These are phyloP conservation scores for Sebastolobus alascanus DNA, from an alignment of 2,797 vertebrate species.

Conservation along the genomic window DNA sequence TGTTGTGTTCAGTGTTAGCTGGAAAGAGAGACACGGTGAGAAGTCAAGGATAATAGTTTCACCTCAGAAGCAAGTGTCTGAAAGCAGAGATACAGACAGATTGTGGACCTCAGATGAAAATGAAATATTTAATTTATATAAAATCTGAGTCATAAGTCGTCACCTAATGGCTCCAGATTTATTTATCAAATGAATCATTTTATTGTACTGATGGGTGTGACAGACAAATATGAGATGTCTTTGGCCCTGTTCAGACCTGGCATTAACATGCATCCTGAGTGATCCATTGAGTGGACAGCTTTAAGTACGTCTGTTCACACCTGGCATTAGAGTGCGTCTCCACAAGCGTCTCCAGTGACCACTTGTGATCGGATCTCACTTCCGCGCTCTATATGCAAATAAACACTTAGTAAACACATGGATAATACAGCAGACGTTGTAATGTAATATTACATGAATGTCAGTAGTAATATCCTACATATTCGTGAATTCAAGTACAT, in stretches of 20 bases:
- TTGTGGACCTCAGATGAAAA: background rate
- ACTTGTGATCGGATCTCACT: too few relatives aligned
- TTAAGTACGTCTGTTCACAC: too few relatives aligned
- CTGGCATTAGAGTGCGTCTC: too few relatives aligned
- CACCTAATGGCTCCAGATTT: background rate
- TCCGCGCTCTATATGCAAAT: too few relatives aligned
- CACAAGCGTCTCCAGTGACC: too few relatives aligned
- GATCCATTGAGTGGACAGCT: too few relatives aligned
- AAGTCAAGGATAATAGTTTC: conserved; percentile 24
- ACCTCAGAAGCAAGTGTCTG: conserved; percentile 7
- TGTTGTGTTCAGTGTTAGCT: background rate
- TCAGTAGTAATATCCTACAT: too few relatives aligned
- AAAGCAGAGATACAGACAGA: background rate
- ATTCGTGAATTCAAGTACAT: too few relatives aligned
- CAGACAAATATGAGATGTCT: background rate
- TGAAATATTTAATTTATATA: background rate
- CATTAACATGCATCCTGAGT: too few relatives aligned
- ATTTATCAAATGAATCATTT: background rate
- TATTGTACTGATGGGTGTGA: background rate
- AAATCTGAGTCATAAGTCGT: background rate
- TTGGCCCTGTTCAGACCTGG: background rate
- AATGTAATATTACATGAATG: too few relatives aligned
- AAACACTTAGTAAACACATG: too few relatives aligned
- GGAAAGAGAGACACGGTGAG: conserved; percentile 10
- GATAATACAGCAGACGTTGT: too few relatives aligned